Evolutionary conservation across 2,797 vertebrate genomes (phyloP), one percentile per base, ranked within the genome.

Genomic region (Acrocephalus scirpaceus): DNA sequence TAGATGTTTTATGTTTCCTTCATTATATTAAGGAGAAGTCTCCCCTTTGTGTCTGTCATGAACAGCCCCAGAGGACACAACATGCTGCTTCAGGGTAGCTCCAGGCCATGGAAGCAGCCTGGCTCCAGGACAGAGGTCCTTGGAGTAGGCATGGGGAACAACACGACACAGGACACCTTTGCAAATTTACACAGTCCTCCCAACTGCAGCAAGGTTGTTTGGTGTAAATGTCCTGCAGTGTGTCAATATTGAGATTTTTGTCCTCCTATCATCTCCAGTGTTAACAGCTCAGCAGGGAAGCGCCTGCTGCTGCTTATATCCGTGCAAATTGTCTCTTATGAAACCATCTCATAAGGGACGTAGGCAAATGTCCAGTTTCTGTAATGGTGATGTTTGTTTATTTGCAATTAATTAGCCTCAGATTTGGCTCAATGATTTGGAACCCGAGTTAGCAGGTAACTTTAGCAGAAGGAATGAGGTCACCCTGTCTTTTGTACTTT

Each of bases 381-480:
- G 27, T 86, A 84, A 36, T 66, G 20, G 22, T 51, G 44, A 16
- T 92, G 77, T 75, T 93, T 92, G 61, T 71, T 90, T 93, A 54
- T 90, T 93, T 93, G 66, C 89, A 90, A 94, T 91, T 93, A 93
- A 88, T 94, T 94, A 80, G 45, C 34, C 42, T 13, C 30, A 70
- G 66, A 93, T 86, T 62, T 86, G 58, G 25, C 48, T 91, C 80
- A 80, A 0, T 81, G 76, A 42, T 66, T 91, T 88, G 66, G 72
- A 92, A 78, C 50, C 66, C 36, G 66, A 66, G 70, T 83, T 92
- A 90, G 53, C 54, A 88, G 61, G 47, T 86, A 86, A 78, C 83
- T 92, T 90, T 22, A 64, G 62, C 36, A 86, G 82, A 60, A 84
- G 51, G 40, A 93, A 74, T 65, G 80, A 92, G 77, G 67, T 88